Conservation (phyloP, 2,888 invertebrate species). For the Leptinotarsa tumamoca region DNA sequence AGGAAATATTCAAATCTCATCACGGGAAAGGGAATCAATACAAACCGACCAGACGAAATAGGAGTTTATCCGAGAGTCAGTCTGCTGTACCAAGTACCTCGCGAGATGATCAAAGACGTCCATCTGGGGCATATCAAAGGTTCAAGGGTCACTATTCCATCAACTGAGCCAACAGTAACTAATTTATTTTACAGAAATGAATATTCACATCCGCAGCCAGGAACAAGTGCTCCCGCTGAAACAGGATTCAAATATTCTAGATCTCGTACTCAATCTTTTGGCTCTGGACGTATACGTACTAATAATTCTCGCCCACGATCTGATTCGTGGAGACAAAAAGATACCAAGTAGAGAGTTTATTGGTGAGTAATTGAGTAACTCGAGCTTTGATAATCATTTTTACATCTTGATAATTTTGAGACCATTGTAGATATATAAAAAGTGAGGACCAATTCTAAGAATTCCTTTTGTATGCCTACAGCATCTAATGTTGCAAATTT, state of each 20-base stretch:
- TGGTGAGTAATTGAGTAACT: conserved; percentile 37
- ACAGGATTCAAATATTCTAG: conserved; percentile 58
- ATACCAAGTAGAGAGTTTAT: conserved; percentile 48
- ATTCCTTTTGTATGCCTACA: not conserved
- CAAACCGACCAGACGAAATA: conserved; percentile 70
- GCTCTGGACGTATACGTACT: conserved; percentile 61
- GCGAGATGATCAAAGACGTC: conserved; percentile 47
- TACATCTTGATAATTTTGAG: too few species aligned
- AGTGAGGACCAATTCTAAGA: too few species aligned
- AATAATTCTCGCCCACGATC: conserved; percentile 54
- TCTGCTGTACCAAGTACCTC: conserved; percentile 52
- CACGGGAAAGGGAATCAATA: conserved; percentile 67
- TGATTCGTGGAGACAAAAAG: conserved; percentile 63
- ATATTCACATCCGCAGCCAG: conserved; percentile 58
- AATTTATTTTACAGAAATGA: conserved; percentile 49
- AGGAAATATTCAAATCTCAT: conserved; percentile 69
- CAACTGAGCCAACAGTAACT: not conserved
- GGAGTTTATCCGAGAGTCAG: conserved; percentile 76
- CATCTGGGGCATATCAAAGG: conserved; percentile 51
- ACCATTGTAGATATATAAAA: too few species aligned
- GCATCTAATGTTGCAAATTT: too few species aligned
- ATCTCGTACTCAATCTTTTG: conserved; percentile 63
- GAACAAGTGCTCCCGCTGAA: conserved; percentile 64
- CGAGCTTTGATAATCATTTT: not conserved
- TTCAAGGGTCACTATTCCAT: conserved; percentile 26